Evolutionary conservation across 2,888 invertebrate species (phyloP), one percentile per base, ranked within the genome.

Genomic region (Morpho helenor): DNA sequence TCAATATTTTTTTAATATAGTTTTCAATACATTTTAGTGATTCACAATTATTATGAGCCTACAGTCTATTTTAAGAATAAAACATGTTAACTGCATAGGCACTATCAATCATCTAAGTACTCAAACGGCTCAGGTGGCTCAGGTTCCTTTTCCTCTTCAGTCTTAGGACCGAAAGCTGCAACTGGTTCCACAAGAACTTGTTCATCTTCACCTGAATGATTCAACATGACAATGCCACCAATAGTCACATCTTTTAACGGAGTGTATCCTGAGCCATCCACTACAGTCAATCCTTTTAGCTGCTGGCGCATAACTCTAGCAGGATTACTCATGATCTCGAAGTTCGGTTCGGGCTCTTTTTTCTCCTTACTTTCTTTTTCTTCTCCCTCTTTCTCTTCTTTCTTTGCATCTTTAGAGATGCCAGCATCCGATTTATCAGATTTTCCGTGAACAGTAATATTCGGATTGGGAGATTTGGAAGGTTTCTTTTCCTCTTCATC

Each of bases 81-180:
- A 66, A 6, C 16, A 65, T 31, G 66, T 74, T 77, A 80, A 70
- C 68, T 66, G 61, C 76, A 77, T 56, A 74, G 63, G 66, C 66
- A 71, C 67, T 73, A 80, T 91, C 92, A 94, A 82, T 96, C 96
- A 83, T 99, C 98, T 71, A 94, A 94, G 89, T 96, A 99, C 88
- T 98, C 98, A 80, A 99, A 99, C 66, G 99, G 98, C 92, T 98
- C 98, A 76, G 99, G 99, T 47, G 98, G 97, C 74, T 98, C 98
- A 0, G 99, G 98, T 84, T 99, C 99, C 75, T 97, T 97, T 72
- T 97, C 98, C 74, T 99, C 99, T 66, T 98, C 98, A 16, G 95
- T 94, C 79, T 96, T 96, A 3, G 96, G 97, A 0, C 97, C 97
- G 73, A 96, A 96, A 0, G 97, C 97, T 79, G 96, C 96, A 9